Base-by-base conservation (phyloP, 2,888 invertebrate species). In the Orchestes rusci region DNA sequence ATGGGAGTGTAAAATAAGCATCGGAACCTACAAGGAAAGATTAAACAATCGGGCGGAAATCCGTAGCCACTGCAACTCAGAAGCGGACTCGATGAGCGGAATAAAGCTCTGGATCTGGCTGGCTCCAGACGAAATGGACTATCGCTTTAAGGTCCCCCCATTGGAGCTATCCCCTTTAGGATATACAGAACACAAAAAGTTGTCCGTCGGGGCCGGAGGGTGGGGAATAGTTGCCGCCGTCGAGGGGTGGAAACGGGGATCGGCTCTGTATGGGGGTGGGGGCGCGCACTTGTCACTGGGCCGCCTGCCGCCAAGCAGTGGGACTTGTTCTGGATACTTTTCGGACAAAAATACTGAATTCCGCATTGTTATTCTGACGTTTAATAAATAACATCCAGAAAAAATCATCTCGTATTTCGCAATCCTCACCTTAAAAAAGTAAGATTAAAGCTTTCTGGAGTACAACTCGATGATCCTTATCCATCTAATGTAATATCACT, bases 161-260 rank as follows among this genome's bases (percentile, higher is more conserved):
- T 31, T 40, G 41, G 44, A 19, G 43, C 53, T 59, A 62, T 65
- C 64, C 58, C 56, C 67, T 67, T 49, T 49, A 45, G 45, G 49
- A 45, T 49, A 49, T 45, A 49, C 45, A 45, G 49, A 51, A 51
- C 51, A 48, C 47, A 51, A 51, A 51, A 51, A 51, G 51, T 51
- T 51, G 51, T 48, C 51, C 51, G 51, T 42, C 47, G 51, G 43
- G 51, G 45, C 30, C 42, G 48, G 39, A 34, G 44, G 51, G 45
- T 37, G 43, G 51, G 51, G 48, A 43, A 48, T 50, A 50, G 48
- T 48, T 51, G 48, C 40, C 48, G 44, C 41, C 40, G 37, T 41
- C 47, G 47, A 30, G 37, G 47, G 43, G 47, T 39, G 39, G 43
- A 35, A 48, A 39, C 19, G 34, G 46, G 42, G 47, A 43, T 39